These are phyloP conservation scores for Charina bottae DNA, from an alignment of 2,113 vertebrate genomes.

Conservation along the genomic window DNA sequence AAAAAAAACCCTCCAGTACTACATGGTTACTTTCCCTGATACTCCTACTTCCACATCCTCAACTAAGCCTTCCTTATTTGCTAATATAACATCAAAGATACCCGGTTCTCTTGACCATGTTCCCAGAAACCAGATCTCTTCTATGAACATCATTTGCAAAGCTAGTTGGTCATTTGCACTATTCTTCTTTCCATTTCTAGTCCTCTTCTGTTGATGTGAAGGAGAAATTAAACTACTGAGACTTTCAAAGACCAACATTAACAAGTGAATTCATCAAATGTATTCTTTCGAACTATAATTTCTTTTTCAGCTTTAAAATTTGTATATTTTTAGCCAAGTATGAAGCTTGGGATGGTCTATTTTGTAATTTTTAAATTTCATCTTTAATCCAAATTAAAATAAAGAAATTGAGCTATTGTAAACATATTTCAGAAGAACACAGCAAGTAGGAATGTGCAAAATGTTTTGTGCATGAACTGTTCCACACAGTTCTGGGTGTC, in stretches of 20 bases:
- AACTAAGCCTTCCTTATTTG: not conserved
- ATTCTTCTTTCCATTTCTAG: not conserved
- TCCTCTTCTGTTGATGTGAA: not conserved
- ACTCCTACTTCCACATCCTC: not conserved
- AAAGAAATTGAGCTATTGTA: not conserved
- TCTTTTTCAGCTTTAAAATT: not conserved
- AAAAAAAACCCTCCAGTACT: not conserved
- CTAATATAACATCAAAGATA: not conserved
- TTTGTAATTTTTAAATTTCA: not conserved
- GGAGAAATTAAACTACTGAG: slow-evolving; percentile 13
- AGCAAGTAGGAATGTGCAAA: too few species aligned
- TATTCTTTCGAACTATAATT: not conserved
- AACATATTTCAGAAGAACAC: not conserved
- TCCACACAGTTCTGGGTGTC: not conserved
- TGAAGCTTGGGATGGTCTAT: not conserved
- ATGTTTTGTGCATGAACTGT: not conserved
- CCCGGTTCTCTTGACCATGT: not conserved
- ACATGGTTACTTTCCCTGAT: not conserved
- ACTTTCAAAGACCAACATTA: not conserved
- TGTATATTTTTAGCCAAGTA: not conserved
- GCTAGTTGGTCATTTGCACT: not conserved
- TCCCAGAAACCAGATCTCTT: not conserved
- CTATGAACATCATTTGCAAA: not conserved
- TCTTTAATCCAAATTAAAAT: not conserved
- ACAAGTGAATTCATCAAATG: not conserved